phyloP scores from a whole-genome alignment of 2,113 vertebrate genomes.

The Ceyx margarethae region DNA sequence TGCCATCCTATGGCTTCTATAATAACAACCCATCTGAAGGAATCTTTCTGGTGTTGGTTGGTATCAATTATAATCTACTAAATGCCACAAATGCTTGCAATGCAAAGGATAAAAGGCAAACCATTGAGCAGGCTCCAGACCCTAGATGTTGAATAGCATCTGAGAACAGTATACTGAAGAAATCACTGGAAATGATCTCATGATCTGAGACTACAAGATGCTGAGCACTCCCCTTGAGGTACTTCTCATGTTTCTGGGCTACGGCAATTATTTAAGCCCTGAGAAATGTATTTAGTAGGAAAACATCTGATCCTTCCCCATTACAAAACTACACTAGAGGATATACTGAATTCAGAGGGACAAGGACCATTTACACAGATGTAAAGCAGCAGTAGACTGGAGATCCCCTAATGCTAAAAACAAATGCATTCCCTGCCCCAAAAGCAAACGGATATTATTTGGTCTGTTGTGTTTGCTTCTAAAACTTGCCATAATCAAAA shows the following conservation, averaged over 20 bases:
- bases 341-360: not conserved
- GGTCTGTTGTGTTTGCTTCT: rapidly evolving
- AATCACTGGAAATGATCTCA: not conserved
- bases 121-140: not conserved
- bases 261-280: not conserved
- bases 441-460: not conserved
- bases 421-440: not conserved
- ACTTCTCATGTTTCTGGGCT: not conserved
- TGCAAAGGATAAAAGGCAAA: not conserved
- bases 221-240: not conserved
- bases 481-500: not conserved
- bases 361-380: not conserved
- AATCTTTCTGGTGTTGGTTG: not conserved
- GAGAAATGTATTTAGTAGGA: not conserved
- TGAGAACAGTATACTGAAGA: not conserved
- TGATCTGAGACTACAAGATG: not conserved
- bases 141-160: not conserved
- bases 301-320: not conserved
- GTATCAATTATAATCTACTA: not conserved
- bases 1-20: not conserved
- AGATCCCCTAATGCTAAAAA: not conserved
- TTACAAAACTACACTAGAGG: not conserved
- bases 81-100: not conserved
- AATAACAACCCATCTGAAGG: not conserved
- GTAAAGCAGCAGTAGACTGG: not conserved